Percentiles rank a stretch among this genome's conserved stretches.
phyloP scores from a whole-genome alignment of 1,140 invertebrate genomes.

The Trichoplusia ni region DNA sequence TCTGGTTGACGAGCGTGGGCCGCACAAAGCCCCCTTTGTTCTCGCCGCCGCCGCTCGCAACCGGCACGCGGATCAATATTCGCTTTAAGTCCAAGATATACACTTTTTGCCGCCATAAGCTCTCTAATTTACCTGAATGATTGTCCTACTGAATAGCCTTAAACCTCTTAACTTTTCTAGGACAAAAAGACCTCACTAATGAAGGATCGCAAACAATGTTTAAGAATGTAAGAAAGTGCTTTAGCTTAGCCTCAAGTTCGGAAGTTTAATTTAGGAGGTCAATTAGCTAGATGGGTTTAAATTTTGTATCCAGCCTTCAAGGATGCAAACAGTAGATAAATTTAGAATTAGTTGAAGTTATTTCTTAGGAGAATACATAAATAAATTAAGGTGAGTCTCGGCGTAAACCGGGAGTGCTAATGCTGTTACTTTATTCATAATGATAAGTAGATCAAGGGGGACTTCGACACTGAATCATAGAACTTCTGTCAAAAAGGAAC shows the following conservation, averaged over 20 bases:
- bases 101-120: constrained; percentile 8
- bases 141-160: neutral
- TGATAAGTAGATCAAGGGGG: too few species aligned
- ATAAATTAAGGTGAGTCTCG: neutral
- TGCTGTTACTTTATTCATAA: neutral
- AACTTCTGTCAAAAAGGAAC: too few species aligned
- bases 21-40: constrained; percentile 56
- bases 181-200: too few species aligned
- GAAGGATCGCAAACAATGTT: too few species aligned
- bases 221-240: neutral
- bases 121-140: constrained; percentile 17
- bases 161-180: too few species aligned
- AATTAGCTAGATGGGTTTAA: constrained; percentile 9
- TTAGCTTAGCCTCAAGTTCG: neutral
- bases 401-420: neutral
- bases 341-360: constrained; percentile 18
- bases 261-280: neutral
- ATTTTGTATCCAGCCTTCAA: neutral
- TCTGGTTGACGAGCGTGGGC: constrained; percentile 28
- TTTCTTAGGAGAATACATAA: neutral
- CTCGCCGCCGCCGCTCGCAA: constrained; percentile 37
- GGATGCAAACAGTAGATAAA: neutral
- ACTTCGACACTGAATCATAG: too few species aligned
- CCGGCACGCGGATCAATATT: constrained; percentile 59
- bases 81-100: constrained; percentile 40